Evolutionary conservation across 2,888 invertebrate species (phyloP), one percentile per base, ranked within the genome.

Genomic region (Anoncus sp.): DNA sequence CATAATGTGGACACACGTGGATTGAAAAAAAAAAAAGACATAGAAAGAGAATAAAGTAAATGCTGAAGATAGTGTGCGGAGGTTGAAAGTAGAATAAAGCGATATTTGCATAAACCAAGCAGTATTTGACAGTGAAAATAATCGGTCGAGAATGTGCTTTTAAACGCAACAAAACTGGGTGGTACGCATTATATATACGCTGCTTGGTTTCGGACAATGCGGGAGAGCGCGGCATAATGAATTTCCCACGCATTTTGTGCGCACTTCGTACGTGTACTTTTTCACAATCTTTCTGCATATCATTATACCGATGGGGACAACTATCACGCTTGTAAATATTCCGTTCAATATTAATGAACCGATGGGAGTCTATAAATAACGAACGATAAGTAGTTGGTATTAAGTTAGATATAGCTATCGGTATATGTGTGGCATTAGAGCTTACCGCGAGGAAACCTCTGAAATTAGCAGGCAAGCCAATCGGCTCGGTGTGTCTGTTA

Each of bases 71-170:
- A 38, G 60, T 35, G 60, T n/a, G 49, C 51, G 63, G 45, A 16
- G 72, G 45, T 55, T 31, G 31, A 70, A 47, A 62, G 49, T 66
- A 20, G 63, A 72, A 45, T 55, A 57, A 73, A 72, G 63, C 63
- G 43, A 57, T 75, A 79, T 79, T 79, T 75, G 67, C 75, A 75
- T 79, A 72, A 79, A 79, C 55, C 49, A 20, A n/a, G 67, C 49
- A 20, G 63, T 51, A 75, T 75, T 79, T 67, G 67, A 75, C 78
- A 59, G 57, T 57, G 22, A 59, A 79, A 79, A 67, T 75, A 72
- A 75, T 75, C 78, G 67, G 4, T 53, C 20, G 59, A 65, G 55
- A 62, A 76, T 73, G 57, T 16, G 66, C 62, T 69, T 65, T 24
- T 40, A 53, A 70, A 57, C 31, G 59, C 73, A 16, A 45, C 27